Conservation (phyloP, 2,888 invertebrate species). For the Pherbina coryleti region DNA sequence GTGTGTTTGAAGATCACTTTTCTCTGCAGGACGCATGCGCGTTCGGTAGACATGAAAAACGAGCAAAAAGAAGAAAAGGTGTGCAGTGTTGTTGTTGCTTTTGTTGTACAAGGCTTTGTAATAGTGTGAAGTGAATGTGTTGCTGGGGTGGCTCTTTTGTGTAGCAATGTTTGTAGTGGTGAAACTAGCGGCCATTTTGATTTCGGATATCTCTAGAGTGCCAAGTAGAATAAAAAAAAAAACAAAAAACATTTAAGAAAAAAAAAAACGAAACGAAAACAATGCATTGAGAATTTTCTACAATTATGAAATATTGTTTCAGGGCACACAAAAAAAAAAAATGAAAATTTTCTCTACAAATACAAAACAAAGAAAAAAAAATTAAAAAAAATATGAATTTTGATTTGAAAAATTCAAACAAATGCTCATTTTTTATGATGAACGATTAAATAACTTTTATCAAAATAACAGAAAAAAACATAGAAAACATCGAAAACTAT, state of each 20-base stretch:
- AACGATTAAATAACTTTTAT: too few species aligned
- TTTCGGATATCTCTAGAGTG: slow-evolving; percentile 32
- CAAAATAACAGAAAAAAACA: too few species aligned
- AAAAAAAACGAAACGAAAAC: too few species aligned
- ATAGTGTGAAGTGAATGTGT: background rate
- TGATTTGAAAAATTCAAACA: too few species aligned
- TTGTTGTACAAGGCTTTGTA: background rate
- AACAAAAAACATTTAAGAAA: too few species aligned
- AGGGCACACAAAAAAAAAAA: background rate
- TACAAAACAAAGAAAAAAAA: background rate
- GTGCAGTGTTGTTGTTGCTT: background rate
- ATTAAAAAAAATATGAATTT: too few species aligned
- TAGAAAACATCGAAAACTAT: too few species aligned
- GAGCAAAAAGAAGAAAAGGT: background rate
- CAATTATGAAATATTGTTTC: too few species aligned
- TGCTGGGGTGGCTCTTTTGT: background rate
- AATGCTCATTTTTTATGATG: too few species aligned
- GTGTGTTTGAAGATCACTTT: slow-evolving; percentile 6
- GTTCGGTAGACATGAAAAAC: background rate
- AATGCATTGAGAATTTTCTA: too few species aligned
- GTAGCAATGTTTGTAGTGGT: background rate
- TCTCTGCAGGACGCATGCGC: slow-evolving; percentile 33
- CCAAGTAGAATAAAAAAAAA: too few species aligned
- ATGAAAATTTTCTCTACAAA: background rate
- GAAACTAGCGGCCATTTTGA: slow-evolving; percentile 34